These are phyloP conservation scores for Leucophora obtusa DNA, from an alignment of 2,888 invertebrate species.

Conservation along the genomic window DNA sequence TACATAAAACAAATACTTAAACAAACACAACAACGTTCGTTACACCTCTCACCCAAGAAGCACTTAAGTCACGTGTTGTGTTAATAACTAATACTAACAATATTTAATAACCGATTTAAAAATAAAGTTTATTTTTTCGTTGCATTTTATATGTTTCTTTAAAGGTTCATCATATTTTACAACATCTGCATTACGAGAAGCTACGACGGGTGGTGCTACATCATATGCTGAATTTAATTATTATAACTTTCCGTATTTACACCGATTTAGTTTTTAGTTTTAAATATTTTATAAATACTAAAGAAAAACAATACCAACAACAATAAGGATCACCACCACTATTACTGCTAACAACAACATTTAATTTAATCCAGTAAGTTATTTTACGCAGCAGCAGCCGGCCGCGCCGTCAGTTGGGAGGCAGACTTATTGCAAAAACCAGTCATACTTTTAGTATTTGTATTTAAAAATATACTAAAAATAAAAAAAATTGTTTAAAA, in stretches of 20 bases:
- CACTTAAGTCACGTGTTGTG: slow-evolving; percentile 28
- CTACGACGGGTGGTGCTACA: slow-evolving; percentile 67
- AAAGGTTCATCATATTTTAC: slow-evolving; percentile 60
- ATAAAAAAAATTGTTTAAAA: slow-evolving; percentile 14
- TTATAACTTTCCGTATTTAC: slow-evolving; percentile 72
- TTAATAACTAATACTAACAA: slow-evolving; percentile 13
- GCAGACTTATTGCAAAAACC: slow-evolving; percentile 56
- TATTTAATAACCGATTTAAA: neutral
- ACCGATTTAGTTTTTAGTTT: slow-evolving; percentile 71
- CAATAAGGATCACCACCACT: slow-evolving; percentile 18
- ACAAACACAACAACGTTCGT: neutral
- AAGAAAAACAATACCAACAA: slow-evolving; percentile 16
- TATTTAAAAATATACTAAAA: slow-evolving; percentile 24
- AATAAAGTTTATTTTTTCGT: neutral
- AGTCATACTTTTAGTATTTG: slow-evolving; percentile 64
- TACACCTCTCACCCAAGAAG: neutral
- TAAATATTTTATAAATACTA: slow-evolving; percentile 25
- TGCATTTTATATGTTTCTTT: slow-evolving; percentile 41
- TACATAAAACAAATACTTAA: slow-evolving; percentile 7
- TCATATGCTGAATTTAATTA: slow-evolving; percentile 73
- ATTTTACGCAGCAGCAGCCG: neutral
- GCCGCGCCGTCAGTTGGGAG: neutral
- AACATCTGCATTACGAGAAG: slow-evolving; percentile 68
- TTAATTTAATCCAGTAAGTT: neutral
- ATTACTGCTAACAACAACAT: neutral